These are phyloP conservation scores for Bicyclus anynana DNA, from an alignment of 1,140 invertebrate genomes.

Conservation along the genomic window DNA sequence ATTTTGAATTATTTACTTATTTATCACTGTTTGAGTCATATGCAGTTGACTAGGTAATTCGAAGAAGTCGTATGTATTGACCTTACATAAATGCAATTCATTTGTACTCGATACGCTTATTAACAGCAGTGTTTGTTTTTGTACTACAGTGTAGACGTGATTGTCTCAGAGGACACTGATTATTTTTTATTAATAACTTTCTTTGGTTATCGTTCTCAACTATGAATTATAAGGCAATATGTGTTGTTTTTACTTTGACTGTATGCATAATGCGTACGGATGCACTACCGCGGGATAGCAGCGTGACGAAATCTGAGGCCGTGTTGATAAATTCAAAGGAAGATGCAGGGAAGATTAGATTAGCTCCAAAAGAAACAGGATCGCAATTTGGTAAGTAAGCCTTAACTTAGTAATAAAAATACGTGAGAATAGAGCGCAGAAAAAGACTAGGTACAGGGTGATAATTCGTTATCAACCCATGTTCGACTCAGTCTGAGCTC, in stretches of 20 bases:
- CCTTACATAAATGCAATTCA: slow-evolving; percentile 20
- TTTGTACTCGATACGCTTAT: not conserved
- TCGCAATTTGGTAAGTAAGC: slow-evolving; percentile 5
- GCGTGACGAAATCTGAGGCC: slow-evolving; percentile 25
- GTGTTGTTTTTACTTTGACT: slow-evolving; percentile 9
- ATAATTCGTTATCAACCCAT: too few species aligned
- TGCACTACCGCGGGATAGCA: slow-evolving; percentile 33
- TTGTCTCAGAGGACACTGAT: not conserved
- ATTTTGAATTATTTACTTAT: too few species aligned
- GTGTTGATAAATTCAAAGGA: slow-evolving; percentile 13
- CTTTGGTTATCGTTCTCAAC: not conserved
- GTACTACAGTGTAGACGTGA: not conserved
- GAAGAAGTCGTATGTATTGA: slow-evolving; percentile 12
- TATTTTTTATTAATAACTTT: not conserved
- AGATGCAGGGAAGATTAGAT: slow-evolving; percentile 10
- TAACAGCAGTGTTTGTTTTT: not conserved
- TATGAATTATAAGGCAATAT: slow-evolving; percentile 29
- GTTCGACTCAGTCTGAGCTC: too few species aligned
- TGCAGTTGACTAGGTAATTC: not conserved
- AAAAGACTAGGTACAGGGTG: too few species aligned
- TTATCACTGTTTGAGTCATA: too few species aligned
- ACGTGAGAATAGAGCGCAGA: too few species aligned
- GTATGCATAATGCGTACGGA: slow-evolving; percentile 14
- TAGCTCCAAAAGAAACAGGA: not conserved
- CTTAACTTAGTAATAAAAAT: not conserved